Evolutionary conservation across 2,888 invertebrate species (phyloP), one percentile per base, ranked within the genome.

Genomic region (Didymodactylos carnosus): DNA sequence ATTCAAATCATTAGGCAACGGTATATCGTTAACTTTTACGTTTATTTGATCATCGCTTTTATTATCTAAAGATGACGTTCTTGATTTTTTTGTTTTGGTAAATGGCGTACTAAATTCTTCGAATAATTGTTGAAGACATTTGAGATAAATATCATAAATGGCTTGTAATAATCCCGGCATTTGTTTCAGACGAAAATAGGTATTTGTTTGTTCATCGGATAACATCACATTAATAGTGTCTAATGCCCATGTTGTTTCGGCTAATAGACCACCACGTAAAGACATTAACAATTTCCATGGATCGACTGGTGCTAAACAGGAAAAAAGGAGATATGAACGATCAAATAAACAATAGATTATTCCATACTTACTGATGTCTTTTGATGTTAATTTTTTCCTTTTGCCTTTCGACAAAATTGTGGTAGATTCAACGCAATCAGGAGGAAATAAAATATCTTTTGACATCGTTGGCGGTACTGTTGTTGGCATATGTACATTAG

Each of bases 271-370:
- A 13, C 93, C 95, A 80, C 94, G 90, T 80, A 99, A 88, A 78
- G 94, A 90, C 97, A 99, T 95, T 87, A 97, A 91, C 79, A 99
- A 88, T 78, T 94, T 88, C 94, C 97, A 95, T 70, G 95, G 92
- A 84, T 98, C 95, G 25, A 94, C 89, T 73, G 91, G 92, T 78
- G 91, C 91, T 76, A 83, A 77, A 84, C 16, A n/a, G 7, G 19
- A 53, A 53, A 16, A 5, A 35, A 19, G 27, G 7, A n/a, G n/a
- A n/a, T n/a, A n/a, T n/a, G n/a, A n/a, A n/a, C n/a, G n/a, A n/a
- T n/a, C n/a, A n/a, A n/a, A n/a, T n/a, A n/a, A n/a, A n/a, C n/a
- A 29, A 1, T 29, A 19, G 29, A 3, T 6, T 29, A 53, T 19
- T 29, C 27, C 29, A 53, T 53, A 53, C 53, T 19, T 53, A 53